Percentiles rank a stretch among this genome's conserved stretches.
These are phyloP conservation scores for Nansenia antarctica DNA, from an alignment of 2,113 vertebrate genomes.

Conservation along the genomic window DNA sequence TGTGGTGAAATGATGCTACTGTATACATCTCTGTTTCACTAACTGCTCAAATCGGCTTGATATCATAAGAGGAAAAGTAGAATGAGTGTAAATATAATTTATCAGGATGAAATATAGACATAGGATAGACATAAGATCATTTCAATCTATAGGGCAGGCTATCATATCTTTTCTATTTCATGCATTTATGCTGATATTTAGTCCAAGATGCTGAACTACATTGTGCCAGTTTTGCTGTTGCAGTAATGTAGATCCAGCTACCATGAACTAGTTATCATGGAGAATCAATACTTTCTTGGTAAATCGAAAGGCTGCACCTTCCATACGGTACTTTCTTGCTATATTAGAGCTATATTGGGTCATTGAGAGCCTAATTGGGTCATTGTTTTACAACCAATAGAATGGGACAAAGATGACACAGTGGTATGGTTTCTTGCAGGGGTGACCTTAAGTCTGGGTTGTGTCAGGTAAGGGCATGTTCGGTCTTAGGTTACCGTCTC, in stretches of 20 bases:
- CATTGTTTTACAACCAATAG: constrained; percentile 29
- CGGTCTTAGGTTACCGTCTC: constrained; percentile 29
- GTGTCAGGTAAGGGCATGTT: constrained; percentile 30
- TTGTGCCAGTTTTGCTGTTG: not conserved
- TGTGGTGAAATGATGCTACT: constrained; percentile 68
- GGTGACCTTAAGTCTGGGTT: constrained; percentile 23
- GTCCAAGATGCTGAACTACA: not conserved
- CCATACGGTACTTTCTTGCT: not conserved
- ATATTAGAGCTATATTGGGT: constrained; percentile 7
- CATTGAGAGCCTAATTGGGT: constrained; percentile 19
- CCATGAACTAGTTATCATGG: not conserved
- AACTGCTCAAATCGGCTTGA: not conserved
- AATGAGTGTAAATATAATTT: not conserved
- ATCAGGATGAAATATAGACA: not conserved
- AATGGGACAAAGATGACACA: constrained; percentile 66
- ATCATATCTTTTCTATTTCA: not conserved
- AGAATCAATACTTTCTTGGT: not conserved
- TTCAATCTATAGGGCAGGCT: too few species aligned
- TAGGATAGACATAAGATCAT: not conserved
- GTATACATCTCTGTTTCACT: constrained; percentile 72
- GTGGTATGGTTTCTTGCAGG: constrained; percentile 45
- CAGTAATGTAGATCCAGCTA: not conserved
- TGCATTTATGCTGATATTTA: not conserved
- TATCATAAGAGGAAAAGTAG: not conserved
- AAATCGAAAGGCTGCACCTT: not conserved